A percentile compares a stretch with the other conserved stretches of the same genome.
phyloP scores from a whole-genome alignment of 2,888 invertebrate genomes.

The Lasioglossum marginatum region DNA sequence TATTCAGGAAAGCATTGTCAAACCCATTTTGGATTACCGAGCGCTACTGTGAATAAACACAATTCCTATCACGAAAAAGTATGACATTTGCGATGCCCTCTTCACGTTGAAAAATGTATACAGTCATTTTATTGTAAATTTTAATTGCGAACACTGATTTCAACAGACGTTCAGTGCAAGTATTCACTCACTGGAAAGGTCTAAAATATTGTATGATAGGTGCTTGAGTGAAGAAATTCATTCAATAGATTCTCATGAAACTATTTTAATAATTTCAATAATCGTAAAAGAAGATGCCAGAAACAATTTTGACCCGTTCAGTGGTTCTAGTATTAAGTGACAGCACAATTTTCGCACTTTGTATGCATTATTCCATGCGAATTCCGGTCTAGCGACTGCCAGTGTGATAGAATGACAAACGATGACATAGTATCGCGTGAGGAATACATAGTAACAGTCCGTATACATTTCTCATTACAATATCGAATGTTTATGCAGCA shows the following conservation, averaged over 20 bases:
- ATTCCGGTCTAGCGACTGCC: neutral
- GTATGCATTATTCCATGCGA: neutral
- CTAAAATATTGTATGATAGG: no score
- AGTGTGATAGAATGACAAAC: neutral
- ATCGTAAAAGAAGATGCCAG: neutral
- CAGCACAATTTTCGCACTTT: neutral
- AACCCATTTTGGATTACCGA: neutral
- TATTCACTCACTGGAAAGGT: no score
- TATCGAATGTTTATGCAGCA: neutral
- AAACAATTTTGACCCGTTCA: neutral
- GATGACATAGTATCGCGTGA: neutral
- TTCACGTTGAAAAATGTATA: neutral
- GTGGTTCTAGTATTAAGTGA: neutral
- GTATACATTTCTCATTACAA: neutral
- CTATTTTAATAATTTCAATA: neutral
- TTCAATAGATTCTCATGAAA: neutral
- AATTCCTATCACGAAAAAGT: neutral
- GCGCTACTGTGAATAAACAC: neutral
- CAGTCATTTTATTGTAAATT: no score
- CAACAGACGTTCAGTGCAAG: no score
- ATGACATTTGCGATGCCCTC: neutral
- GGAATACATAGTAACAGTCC: neutral
- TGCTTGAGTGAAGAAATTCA: neutral
- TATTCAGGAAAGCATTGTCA: neutral
- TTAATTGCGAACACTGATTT: no score